A percentile compares a stretch with the other conserved stretches of the same genome.
Conservation (phyloP, 2,888 invertebrate genomes). For the Drosophila diplacantha region DNA sequence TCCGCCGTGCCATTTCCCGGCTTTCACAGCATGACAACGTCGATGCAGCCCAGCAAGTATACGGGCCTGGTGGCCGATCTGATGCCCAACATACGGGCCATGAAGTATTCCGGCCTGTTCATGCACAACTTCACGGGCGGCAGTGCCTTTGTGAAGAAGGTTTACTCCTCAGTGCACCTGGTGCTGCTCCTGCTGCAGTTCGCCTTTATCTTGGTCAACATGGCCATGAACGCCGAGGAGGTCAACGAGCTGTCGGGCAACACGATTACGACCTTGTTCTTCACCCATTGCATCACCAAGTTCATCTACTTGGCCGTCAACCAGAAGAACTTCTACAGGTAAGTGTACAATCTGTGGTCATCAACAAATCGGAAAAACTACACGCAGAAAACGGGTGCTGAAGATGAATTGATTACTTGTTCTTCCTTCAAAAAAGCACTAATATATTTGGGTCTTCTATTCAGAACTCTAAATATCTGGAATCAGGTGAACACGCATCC, state of each 20-base stretch:
- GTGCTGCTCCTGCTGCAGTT: conserved; percentile 82
- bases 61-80: conserved; percentile 88
- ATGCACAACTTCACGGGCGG: conserved; percentile 87
- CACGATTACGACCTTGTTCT: conserved; percentile 89
- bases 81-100: conserved; percentile 88
- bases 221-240: conserved; percentile 85
- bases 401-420: too few species aligned
- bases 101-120: conserved; percentile 88
- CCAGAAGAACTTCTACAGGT: conserved; percentile 87
- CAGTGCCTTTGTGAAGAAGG: conserved; percentile 80
- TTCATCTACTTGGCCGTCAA: conserved; percentile 85
- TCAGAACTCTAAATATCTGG: conserved; percentile 87
- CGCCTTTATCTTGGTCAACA: conserved; percentile 82
- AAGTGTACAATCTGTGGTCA: too few species aligned
- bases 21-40: conserved; percentile 41
- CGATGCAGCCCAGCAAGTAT: conserved; percentile 75
- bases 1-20: conserved; percentile 4
- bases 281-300: conserved; percentile 87
- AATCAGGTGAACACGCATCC: conserved; percentile 91
- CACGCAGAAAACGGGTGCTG: too few species aligned
- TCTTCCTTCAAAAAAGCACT: not conserved
- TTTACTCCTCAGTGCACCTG: conserved; percentile 82
- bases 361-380: too few species aligned
- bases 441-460: not conserved
- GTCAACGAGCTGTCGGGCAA: conserved; percentile 87